These are phyloP conservation scores for Diplolepis rosae DNA, from an alignment of 2,888 invertebrate genomes.

Conservation along the genomic window DNA sequence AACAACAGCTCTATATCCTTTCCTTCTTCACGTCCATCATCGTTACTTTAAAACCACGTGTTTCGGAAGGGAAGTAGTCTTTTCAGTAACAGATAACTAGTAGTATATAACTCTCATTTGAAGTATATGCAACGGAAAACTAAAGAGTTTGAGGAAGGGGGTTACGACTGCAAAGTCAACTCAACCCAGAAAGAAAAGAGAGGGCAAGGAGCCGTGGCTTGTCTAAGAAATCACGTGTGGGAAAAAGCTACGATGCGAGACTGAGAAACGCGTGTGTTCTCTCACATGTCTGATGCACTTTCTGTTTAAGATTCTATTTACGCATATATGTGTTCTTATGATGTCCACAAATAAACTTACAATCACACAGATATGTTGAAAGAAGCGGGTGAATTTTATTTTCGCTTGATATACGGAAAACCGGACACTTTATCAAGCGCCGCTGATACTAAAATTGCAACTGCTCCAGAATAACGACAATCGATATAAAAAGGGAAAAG, in stretches of 20 bases:
- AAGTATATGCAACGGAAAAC: constrained; percentile 48
- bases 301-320: constrained; percentile 18
- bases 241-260: constrained; percentile 51
- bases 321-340: constrained; percentile 1
- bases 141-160: constrained; percentile 38
- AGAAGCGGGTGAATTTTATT: neutral
- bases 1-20: neutral
- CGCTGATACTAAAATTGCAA: neutral
- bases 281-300: constrained; percentile 19
- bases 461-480: neutral
- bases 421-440: neutral
- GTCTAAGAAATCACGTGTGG: constrained; percentile 48
- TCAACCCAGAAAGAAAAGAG: constrained; percentile 51
- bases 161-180: constrained; percentile 46
- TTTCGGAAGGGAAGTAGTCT: neutral
- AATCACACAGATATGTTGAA: neutral
- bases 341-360: neutral
- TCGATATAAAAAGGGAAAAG: neutral
- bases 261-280: constrained; percentile 49
- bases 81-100: neutral
- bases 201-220: constrained; percentile 46
- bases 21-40: neutral
- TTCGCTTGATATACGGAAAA: neutral
- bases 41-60: neutral
- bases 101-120: neutral